These are phyloP conservation scores for Pseudomyrmex dendroicus DNA, from an alignment of 1,140 invertebrate genomes.

Conservation along the genomic window DNA sequence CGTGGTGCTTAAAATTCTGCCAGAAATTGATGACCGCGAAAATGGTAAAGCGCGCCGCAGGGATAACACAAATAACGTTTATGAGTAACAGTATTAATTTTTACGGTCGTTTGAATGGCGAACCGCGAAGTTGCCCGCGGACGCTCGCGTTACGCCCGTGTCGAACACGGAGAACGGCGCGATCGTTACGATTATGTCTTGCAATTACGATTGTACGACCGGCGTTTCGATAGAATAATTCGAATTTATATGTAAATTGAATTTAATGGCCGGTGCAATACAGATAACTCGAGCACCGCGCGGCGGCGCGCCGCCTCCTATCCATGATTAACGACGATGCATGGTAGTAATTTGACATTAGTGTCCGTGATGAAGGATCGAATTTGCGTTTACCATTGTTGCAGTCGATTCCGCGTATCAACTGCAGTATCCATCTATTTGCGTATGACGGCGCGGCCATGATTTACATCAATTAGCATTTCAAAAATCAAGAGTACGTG, in stretches of 20 bases:
- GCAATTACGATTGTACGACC: slow-evolving; percentile 74
- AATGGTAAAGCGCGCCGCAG: slow-evolving; percentile 37
- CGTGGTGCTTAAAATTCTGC: slow-evolving; percentile 40
- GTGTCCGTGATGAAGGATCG: slow-evolving; percentile 73
- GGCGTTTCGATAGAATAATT: slow-evolving; percentile 79
- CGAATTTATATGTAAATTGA: slow-evolving; percentile 82
- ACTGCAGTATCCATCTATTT: slow-evolving; percentile 45
- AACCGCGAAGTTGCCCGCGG: slow-evolving; percentile 28
- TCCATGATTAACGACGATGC: slow-evolving; percentile 74
- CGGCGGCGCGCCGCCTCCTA: slow-evolving; percentile 59
- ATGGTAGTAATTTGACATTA: slow-evolving; percentile 77
- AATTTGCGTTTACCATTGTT: slow-evolving; percentile 70
- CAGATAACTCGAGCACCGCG: slow-evolving; percentile 72
- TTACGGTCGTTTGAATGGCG: slow-evolving; percentile 32
- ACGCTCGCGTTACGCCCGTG: slow-evolving; percentile 8
- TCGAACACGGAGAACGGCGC: slow-evolving; percentile 41
- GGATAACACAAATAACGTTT: slow-evolving; percentile 57
- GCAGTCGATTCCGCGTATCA: slow-evolving; percentile 61
- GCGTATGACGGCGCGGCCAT: slow-evolving; percentile 32
- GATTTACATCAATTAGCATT: slow-evolving; percentile 53
- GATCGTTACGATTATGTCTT: slow-evolving; percentile 74
- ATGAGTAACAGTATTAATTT: slow-evolving; percentile 60
- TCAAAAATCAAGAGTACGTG: slow-evolving; percentile 43
- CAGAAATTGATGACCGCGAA: slow-evolving; percentile 50
- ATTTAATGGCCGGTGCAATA: slow-evolving; percentile 77